Evolutionary conservation across 2,797 vertebrate species (phyloP), one percentile per base, ranked within the genome.

Genomic region (Manis javanica): DNA sequence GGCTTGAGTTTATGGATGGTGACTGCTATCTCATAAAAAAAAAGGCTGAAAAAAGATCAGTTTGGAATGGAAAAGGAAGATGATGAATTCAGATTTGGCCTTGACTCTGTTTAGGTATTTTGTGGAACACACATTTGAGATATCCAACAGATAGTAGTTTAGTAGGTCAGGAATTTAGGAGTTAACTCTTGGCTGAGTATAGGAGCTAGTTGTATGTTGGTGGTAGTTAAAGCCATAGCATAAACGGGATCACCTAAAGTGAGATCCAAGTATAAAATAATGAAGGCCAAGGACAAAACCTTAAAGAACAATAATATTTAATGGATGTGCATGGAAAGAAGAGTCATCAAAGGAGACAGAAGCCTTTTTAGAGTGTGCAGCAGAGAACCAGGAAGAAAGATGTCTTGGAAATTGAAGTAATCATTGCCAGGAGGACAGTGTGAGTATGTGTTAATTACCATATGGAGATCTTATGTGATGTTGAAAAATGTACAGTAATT

Each of bases 81-180:
- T 64, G 69, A 26, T 59, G 15, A 68, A 72, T 86, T 92, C 42
- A 75, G 46, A 42, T 68, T 89, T 74, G 8, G 39, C 31, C 18
- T 79, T 94, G 37, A 85, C 16, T 85, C 72, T 46, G 64, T 37
- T 61, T 89, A 37, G 29, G 59, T 79, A 74, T 89, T 69, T 92
- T 61, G 39, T 51, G 31, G 3, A 24, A 86, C 29, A 63, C 84
- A 46, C 26, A 68, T 68, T 85, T 39, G 37, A 66, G 37, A 66
- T 84, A 29, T 72, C 46, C 42, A 87, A 34, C 46, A 72, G 29
- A 72, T 16, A 49, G 37, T 69, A 53, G 9, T 91, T 83, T 11
- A 21, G 81, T 29, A n/a, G 31, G 23, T 72, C 39, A 74, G 31
- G 26, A 78, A 57, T 85, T 95, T 18, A 88, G 9, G 31, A 66